Conservation (phyloP, 2,888 invertebrate species). For the Pharmacophagus antenor region DNA sequence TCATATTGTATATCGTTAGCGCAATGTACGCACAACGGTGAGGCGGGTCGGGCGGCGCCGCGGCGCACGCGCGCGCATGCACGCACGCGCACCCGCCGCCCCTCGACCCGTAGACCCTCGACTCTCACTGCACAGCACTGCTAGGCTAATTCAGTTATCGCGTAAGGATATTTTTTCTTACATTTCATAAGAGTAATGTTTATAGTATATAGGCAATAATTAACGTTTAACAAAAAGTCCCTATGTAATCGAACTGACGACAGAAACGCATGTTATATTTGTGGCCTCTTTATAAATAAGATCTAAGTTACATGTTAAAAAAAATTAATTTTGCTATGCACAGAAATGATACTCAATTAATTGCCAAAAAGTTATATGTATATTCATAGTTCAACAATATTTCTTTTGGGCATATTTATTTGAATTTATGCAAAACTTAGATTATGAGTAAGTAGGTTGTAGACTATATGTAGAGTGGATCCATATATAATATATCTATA, state of each 20-base stretch:
- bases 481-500: conserved; percentile 79
- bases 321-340: conserved; percentile 81
- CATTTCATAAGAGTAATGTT: conserved; percentile 76
- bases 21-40: conserved; percentile 77
- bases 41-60: conserved; percentile 43
- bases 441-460: conserved; percentile 80
- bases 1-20: conserved; percentile 60
- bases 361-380: conserved; percentile 82
- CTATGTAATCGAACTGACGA: conserved; percentile 81
- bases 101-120: conserved; percentile 48
- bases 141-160: conserved; percentile 78
- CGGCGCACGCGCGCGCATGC: conserved; percentile 24
- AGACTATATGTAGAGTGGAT: conserved; percentile 80
- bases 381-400: conserved; percentile 81
- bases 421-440: conserved; percentile 80
- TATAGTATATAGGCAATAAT: conserved; percentile 79
- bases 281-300: conserved; percentile 81
- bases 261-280: conserved; percentile 81
- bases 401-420: conserved; percentile 82
- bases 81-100: conserved; percentile 30
- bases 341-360: conserved; percentile 82
- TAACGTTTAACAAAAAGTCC: conserved; percentile 79
- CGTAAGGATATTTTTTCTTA: conserved; percentile 78
- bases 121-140: conserved; percentile 77
- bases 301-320: conserved; percentile 81